These are phyloP conservation scores for Apodemus speciosus DNA, from an alignment of 2,113 vertebrate genomes.

Conservation along the genomic window DNA sequence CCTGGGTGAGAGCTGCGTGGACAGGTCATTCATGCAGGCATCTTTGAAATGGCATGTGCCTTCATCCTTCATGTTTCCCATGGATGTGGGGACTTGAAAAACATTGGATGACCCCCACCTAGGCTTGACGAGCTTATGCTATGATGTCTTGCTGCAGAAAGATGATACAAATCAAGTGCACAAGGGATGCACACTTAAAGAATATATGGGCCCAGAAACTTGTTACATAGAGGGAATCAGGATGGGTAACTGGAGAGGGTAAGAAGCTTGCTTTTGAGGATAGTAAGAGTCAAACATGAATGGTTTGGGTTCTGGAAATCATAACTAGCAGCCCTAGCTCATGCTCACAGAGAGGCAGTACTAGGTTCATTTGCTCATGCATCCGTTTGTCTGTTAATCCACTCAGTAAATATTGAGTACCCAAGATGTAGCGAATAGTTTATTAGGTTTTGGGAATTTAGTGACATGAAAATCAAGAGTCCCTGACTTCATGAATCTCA, in stretches of 20 bases:
- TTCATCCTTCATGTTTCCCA: background rate
- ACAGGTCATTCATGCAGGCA: background rate
- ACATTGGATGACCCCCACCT: background rate
- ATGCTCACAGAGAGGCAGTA: background rate
- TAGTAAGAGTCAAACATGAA: background rate
- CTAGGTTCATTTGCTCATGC: background rate
- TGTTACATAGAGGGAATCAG: background rate
- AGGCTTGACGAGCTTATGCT: background rate
- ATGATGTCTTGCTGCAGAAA: background rate
- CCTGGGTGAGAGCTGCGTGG: background rate
- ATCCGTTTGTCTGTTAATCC: background rate
- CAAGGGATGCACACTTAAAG: background rate
- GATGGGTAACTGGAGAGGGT: too few relatives aligned
- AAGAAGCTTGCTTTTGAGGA: background rate
- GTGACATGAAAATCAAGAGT: background rate
- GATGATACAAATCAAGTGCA: accelerated
- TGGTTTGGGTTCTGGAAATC: background rate
- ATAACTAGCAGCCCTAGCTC: background rate
- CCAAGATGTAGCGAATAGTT: background rate
- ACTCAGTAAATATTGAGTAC: conserved; percentile 6
- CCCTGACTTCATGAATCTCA: background rate
- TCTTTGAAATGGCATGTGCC: background rate
- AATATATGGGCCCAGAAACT: background rate
- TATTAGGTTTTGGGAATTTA: background rate
- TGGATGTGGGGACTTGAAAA: background rate